phyloP scores from a whole-genome alignment of 2,888 invertebrate genomes.

The Atethmia centrago region DNA sequence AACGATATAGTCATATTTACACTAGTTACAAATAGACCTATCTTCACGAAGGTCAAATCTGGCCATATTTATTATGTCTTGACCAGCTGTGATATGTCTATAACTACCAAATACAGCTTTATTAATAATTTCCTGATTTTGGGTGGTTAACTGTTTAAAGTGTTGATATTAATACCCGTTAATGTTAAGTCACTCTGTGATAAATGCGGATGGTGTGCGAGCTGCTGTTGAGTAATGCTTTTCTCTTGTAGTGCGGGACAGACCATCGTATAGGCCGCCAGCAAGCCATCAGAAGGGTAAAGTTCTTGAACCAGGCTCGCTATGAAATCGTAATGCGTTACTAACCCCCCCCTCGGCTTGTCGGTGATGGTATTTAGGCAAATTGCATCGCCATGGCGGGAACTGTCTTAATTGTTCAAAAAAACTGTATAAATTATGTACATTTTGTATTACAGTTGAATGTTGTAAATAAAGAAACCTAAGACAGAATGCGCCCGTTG shows the following conservation, averaged over 20 bases:
- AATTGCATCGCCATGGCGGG: constrained; percentile 79
- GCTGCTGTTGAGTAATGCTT: constrained; percentile 86
- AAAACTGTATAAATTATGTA: constrained; percentile 51
- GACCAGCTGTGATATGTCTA: constrained; percentile 52
- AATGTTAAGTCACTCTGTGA: constrained; percentile 64
- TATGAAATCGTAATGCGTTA: constrained; percentile 81
- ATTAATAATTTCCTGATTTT: constrained; percentile 65
- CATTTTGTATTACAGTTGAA: constrained; percentile 50
- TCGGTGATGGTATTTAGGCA: constrained; percentile 86
- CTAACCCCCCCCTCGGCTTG: constrained; percentile 82
- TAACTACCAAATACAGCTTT: constrained; percentile 60
- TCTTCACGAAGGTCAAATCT: constrained; percentile 18
- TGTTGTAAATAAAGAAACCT: constrained; percentile 73
- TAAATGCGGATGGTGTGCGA: constrained; percentile 78
- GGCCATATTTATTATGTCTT: constrained; percentile 58
- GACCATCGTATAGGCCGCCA: constrained; percentile 85
- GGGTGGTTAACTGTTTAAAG: constrained; percentile 62
- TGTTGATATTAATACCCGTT: constrained; percentile 57
- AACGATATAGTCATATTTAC: constrained; percentile 17
- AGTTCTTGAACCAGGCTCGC: constrained; percentile 81
- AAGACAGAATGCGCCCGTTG: constrained; percentile 79
- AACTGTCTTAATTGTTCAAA: constrained; percentile 76
- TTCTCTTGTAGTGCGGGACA: constrained; percentile 88
- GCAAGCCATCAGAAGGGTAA: constrained; percentile 89
- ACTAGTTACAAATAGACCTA: constrained; percentile 12